Base-by-base conservation (phyloP, 2,888 invertebrate genomes). In the Amphimallon solstitiale region DNA sequence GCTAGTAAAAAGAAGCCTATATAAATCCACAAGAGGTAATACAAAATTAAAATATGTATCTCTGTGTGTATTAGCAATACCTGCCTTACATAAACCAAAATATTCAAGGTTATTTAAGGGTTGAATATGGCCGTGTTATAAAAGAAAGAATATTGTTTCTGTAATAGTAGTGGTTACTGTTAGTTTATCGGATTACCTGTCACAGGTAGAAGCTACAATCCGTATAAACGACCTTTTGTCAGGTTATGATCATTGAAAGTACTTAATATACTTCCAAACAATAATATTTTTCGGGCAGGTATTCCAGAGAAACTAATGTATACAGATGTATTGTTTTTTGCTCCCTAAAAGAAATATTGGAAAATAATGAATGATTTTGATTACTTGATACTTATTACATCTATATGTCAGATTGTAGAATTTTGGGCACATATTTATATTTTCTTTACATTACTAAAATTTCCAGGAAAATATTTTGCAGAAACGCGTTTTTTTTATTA, bases 131-230 rank as follows among this genome's bases (percentile, higher is more conserved):
- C 17, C 12, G 29, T 23, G 23, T 29, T 3, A 23, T 23, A 45
- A 43, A 56, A 29, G 54, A 40, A 49, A 29, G 29, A 17, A 40
- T 43, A 43, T 59, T 59, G 15, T 59, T 59, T 14, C 23, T 23
- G 15, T 43, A 59, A 7, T 59, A 43, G 40, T 23, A 23, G 43
- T 43, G 43, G 56, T 54, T 54, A 38, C 43, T 43, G 40, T 29
- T 59, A 56, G 56, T 59, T 59, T 59, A 59, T 59, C 56, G 14
- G 56, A 59, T 59, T 43, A 59, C 34, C 43, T 23, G 23, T 29
- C 15, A 59, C 56, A 45, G 56, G 56, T 59, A 59, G 45, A 59
- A 29, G 43, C 23, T 51, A 19, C 35, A 17, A 5, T 34, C 17
- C 35, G 2, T 35, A 34, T 15, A 51, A 15, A 51, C 15, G 6